Evolutionary conservation across 2,797 vertebrate genomes (phyloP), one percentile per base, ranked within the genome.

Genomic region (Helostoma temminkii): DNA sequence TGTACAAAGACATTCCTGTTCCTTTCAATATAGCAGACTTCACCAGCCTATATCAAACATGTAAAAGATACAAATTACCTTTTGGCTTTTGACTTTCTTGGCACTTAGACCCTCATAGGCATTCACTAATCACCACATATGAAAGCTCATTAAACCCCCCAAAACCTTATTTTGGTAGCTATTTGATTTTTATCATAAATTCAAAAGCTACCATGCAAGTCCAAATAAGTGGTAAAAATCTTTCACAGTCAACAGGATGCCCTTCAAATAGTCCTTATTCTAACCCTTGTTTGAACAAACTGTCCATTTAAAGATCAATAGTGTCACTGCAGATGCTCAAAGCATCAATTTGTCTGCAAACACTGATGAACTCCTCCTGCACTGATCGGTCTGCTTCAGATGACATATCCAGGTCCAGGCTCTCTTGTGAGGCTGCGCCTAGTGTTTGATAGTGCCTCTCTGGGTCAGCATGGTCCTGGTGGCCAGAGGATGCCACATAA

Each of bases 251-350:
- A 67, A 50, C 58, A 48, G 56, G 36, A 50, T 58, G 68, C 71
- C 30, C 30, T 45, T 52, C 25, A 53, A 22, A 22, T 48, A 53
- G 46, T 71, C 66, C 28, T 74, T 16, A n/a, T 1, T 63, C 19
- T 30, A 48, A 58, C 68, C 46, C 80, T 76, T 48, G 10, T 61
- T 64, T 77, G 55, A 72, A 58, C 57, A 74, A 14, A 41, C 46
- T 68, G 60, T 82, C 24, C 46, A 80, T 66, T 93, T 92, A 97
- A 88, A 98, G 91, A 88, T 98, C 96, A 72, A 98, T 96, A 55
- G 96, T 97, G 87, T 98, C 96, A 14, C 96, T 98, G 88, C 94
- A 94, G 83, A 96, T 65, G 56, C 96, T 97, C 76, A 95, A 81
- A 47, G 95, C 89, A 63, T 97, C 96, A 1, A 96, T 96, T 89